Conservation (phyloP, 2,113 vertebrate genomes). For the Isurus oxyrinchus region DNA sequence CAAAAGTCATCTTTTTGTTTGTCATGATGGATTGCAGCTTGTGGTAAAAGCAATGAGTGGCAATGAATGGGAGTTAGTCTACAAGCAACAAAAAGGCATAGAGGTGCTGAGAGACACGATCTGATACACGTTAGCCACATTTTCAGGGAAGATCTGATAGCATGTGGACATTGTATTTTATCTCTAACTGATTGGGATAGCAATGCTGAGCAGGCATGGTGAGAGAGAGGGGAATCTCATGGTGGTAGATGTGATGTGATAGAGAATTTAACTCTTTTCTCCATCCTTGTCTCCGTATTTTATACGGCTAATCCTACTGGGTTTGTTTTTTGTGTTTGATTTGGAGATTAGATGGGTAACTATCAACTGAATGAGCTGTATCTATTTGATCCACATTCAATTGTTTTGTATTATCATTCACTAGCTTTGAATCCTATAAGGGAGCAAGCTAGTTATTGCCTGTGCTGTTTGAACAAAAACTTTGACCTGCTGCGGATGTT, state of each 20-base stretch:
- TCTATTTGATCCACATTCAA: slow-evolving; percentile 45
- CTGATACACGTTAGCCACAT: slow-evolving; percentile 44
- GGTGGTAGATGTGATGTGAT: slow-evolving; percentile 43
- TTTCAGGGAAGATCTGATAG: slow-evolving; percentile 46
- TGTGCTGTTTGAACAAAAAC: not conserved
- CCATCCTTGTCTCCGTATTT: slow-evolving; percentile 47
- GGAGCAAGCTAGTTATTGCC: not conserved
- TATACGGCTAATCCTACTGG: slow-evolving; percentile 44
- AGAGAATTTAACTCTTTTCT: slow-evolving; percentile 50
- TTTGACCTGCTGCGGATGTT: not conserved
- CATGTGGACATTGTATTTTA: slow-evolving; percentile 40
- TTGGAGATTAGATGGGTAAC: slow-evolving; percentile 65
- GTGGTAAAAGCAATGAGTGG: slow-evolving; percentile 49
- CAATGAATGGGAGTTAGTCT: slow-evolving; percentile 39
- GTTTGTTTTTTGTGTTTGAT: slow-evolving; percentile 68
- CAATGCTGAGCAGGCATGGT: slow-evolving; percentile 31
- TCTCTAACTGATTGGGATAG: slow-evolving; percentile 42
- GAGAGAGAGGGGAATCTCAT: slow-evolving; percentile 13
- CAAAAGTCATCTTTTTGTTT: slow-evolving; percentile 48
- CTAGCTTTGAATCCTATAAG: not conserved
- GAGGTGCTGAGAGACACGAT: slow-evolving; percentile 45
- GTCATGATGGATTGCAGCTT: slow-evolving; percentile 52
- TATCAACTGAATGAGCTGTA: slow-evolving; percentile 43
- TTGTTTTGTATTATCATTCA: slow-evolving; percentile 43
- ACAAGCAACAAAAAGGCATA: slow-evolving; percentile 28